Conservation (phyloP, 2,113 vertebrate genomes). For the Scomber scombrus region DNA sequence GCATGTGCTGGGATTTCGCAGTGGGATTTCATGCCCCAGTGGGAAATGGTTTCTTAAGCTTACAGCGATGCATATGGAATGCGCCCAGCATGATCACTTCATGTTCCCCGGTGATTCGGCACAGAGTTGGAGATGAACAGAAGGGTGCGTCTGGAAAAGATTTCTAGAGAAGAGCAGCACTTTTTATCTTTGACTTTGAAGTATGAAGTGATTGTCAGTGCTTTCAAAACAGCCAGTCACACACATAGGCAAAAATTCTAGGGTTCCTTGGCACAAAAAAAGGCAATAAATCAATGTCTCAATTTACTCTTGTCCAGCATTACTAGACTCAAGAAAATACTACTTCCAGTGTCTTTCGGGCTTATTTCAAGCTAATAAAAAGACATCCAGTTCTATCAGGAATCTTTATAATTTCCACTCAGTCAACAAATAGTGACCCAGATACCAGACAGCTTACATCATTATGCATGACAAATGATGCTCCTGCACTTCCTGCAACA, state of each 20-base stretch:
- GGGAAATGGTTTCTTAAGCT: constrained; percentile 57
- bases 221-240: neutral
- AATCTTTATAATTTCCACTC: constrained; percentile 41
- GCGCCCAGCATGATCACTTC: constrained; percentile 40
- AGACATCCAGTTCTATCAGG: constrained; percentile 18
- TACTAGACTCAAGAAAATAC: neutral
- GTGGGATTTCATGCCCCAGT: constrained; percentile 61
- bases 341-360: neutral
- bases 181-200: neutral
- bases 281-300: too few species aligned
- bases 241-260: neutral
- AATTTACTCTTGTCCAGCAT: neutral
- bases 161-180: constrained; percentile 17
- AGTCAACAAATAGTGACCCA: constrained; percentile 45
- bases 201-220: neutral
- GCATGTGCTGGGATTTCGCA: constrained; percentile 39
- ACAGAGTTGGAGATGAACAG: constrained; percentile 44
- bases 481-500: constrained; percentile 51
- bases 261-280: neutral
- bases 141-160: constrained; percentile 33
- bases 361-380: constrained; percentile 4
- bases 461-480: constrained; percentile 71
- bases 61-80: constrained; percentile 47
- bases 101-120: constrained; percentile 35
- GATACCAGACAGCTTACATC: constrained; percentile 61